Conservation (phyloP, 2,113 vertebrate species). For the Edolisoma coerulescens region DNA sequence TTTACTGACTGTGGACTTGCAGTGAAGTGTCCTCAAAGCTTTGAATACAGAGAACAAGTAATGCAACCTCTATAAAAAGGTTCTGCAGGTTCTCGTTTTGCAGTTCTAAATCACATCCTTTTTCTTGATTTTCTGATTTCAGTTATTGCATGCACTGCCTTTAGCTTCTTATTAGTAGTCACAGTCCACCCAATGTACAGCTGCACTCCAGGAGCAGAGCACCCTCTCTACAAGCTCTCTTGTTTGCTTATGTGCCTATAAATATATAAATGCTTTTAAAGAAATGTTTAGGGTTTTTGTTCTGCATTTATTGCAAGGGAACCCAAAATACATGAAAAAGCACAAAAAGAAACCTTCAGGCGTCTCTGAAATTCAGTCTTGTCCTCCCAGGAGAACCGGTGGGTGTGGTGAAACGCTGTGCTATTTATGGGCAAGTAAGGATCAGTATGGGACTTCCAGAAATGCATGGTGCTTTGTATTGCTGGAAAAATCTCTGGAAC, state of each 20-base stretch:
- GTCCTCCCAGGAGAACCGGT: background rate
- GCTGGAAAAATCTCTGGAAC: background rate
- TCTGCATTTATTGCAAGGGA: background rate
- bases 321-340: background rate
- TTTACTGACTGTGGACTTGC: background rate
- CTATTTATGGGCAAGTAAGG: background rate
- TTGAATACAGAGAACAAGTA: background rate
- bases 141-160: fast-evolving
- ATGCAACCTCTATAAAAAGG: background rate
- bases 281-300: background rate
- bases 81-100: background rate
- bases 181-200: fast-evolving
- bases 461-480: background rate
- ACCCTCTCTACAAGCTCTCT: background rate
- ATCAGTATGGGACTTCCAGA: background rate
- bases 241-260: fast-evolving
- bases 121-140: background rate
- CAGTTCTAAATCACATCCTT: fast-evolving
- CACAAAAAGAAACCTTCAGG: background rate
- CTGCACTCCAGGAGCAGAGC: background rate
- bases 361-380: background rate
- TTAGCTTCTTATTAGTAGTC: background rate
- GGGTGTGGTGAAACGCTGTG: background rate
- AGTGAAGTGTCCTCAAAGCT: background rate
- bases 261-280: background rate